Conservation (phyloP, 2,888 invertebrate species). For the Nasonovia ribisnigri region DNA sequence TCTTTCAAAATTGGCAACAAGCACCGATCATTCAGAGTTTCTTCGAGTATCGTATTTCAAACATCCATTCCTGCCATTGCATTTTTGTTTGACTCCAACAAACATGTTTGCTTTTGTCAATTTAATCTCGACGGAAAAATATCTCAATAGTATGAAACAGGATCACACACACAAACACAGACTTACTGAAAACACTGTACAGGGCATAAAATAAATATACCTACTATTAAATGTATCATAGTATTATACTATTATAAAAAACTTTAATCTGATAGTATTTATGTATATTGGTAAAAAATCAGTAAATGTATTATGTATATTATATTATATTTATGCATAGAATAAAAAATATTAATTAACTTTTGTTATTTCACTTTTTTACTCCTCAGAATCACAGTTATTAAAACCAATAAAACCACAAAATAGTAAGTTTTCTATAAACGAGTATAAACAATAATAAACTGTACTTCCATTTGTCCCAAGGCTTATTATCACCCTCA, state of each 20-base stretch:
- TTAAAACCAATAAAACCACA: too few species aligned
- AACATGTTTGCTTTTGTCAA: slow-evolving; percentile 26
- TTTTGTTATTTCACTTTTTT: too few species aligned
- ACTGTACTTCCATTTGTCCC: too few species aligned
- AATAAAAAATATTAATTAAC: too few species aligned
- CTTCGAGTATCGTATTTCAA: slow-evolving; percentile 30
- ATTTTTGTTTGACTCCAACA: neutral
- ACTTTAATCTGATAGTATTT: neutral
- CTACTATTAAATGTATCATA: neutral
- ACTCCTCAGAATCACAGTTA: too few species aligned
- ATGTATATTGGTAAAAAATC: neutral
- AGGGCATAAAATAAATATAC: neutral
- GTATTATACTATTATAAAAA: neutral
- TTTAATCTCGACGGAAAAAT: slow-evolving; percentile 37
- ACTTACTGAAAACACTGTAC: neutral
- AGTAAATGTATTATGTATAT: too few species aligned
- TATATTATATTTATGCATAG: too few species aligned
- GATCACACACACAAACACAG: neutral
- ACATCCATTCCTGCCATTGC: slow-evolving; percentile 28
- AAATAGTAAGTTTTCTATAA: too few species aligned
- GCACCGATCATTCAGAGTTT: slow-evolving; percentile 35
- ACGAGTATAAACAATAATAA: too few species aligned
- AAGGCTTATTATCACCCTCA: too few species aligned
- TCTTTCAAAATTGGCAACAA: slow-evolving; percentile 42
- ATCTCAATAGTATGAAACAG: neutral